These are phyloP conservation scores for Hanleya hanleyi DNA, from an alignment of 2,888 invertebrate genomes.

Conservation along the genomic window DNA sequence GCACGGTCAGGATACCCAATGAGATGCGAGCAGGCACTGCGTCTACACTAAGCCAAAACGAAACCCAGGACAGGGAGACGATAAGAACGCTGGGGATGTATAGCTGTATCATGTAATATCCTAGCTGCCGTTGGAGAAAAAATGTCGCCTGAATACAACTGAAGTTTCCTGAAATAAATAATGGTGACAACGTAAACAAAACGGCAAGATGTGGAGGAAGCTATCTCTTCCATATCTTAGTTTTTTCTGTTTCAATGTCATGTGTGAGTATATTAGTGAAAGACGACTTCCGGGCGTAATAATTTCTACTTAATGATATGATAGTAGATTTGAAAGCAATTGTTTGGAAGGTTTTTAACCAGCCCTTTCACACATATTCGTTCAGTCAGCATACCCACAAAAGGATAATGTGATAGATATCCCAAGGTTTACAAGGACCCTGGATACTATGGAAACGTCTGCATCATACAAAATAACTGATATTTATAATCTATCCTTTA, in stretches of 20 bases:
- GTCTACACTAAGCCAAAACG: slow-evolving; percentile 59
- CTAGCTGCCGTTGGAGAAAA: slow-evolving; percentile 51
- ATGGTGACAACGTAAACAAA: background rate
- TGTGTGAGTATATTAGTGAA: too few relatives aligned
- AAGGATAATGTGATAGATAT: too few relatives aligned
- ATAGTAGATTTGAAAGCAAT: too few relatives aligned
- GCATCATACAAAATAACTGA: background rate
- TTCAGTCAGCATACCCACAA: too few relatives aligned
- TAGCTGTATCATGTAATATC: slow-evolving; percentile 63
- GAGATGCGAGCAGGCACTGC: slow-evolving; percentile 58
- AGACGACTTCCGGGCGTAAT: too few relatives aligned
- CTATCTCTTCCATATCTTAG: too few relatives aligned
- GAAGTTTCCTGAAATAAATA: slow-evolving; percentile 42
- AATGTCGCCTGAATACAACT: slow-evolving; percentile 54
- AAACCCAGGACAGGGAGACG: slow-evolving; percentile 61
- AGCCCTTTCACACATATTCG: too few relatives aligned
- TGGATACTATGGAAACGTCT: background rate
- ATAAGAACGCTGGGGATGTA: slow-evolving; percentile 61
- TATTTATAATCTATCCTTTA: background rate
- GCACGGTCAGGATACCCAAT: slow-evolving; percentile 52
- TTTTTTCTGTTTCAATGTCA: too few relatives aligned
- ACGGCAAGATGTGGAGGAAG: too few relatives aligned
- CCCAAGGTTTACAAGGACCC: background rate
- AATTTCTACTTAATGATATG: too few relatives aligned
- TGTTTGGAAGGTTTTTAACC: too few relatives aligned